Evolutionary conservation across 2,888 invertebrate species (phyloP).

Genomic region (Agrochola litura): DNA sequence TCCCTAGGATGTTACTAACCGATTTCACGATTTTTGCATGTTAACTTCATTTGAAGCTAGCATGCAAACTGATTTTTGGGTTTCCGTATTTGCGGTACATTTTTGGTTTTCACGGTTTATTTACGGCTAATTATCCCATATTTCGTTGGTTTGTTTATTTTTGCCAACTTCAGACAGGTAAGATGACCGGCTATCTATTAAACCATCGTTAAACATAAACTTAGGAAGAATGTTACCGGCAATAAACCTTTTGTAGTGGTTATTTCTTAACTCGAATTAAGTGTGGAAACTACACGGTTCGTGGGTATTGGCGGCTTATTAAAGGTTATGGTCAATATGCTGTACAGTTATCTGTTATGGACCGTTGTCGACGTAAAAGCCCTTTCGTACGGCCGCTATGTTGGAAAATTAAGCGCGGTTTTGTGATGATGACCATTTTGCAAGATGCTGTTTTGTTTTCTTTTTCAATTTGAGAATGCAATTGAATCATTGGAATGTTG

Average conservation of each 20-base stretch:
- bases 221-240: constrained; percentile 25
- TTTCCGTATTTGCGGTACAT: too few relatives aligned
- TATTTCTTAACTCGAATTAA: constrained; percentile 69
- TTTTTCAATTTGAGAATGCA: background rate
- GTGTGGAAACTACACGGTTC: constrained; percentile 71
- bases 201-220: constrained; percentile 4
- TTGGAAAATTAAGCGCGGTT: constrained; percentile 59
- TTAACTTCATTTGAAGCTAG: too few relatives aligned
- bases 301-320: constrained; percentile 72
- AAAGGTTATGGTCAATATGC: constrained; percentile 79
- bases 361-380: constrained; percentile 56
- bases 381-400: constrained; percentile 52
- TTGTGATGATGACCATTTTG: constrained; percentile 40
- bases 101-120: too few relatives aligned
- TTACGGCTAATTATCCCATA: too few relatives aligned
- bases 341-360: constrained; percentile 75
- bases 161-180: too few relatives aligned
- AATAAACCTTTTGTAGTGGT: constrained; percentile 53
- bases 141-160: too few relatives aligned
- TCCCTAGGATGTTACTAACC: too few relatives aligned
- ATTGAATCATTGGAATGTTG: background rate
- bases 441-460: constrained; percentile 13
- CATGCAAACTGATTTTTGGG: too few relatives aligned
- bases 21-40: too few relatives aligned
- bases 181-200: background rate